Percentiles rank a stretch among this genome's conserved stretches.
Conservation (phyloP, 2,888 invertebrate genomes). For the Lasioglossum calceatum region DNA sequence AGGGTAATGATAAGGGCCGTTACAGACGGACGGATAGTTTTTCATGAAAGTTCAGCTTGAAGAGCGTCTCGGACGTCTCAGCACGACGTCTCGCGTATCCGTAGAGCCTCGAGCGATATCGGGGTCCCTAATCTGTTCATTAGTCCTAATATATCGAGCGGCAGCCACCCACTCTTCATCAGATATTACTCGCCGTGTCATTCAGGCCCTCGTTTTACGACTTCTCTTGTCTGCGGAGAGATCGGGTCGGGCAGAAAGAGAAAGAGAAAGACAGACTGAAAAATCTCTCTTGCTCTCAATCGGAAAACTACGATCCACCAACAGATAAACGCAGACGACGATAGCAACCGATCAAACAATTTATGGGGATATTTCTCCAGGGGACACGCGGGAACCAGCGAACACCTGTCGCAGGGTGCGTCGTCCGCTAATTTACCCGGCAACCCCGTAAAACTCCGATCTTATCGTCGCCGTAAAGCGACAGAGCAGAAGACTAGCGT, state of each 20-base stretch:
- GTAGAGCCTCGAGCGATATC: conserved; percentile 65
- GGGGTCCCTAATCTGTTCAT: conserved; percentile 78
- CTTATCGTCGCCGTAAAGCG: neutral
- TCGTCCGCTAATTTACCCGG: neutral
- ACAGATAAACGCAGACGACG: neutral
- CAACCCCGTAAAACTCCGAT: neutral
- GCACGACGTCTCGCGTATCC: conserved; percentile 28
- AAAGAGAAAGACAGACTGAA: neutral
- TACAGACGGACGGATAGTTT: neutral
- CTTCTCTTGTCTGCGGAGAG: conserved; percentile 33
- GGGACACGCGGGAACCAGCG: neutral
- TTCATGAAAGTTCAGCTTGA: neutral
- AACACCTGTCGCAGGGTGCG: neutral
- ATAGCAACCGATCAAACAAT: neutral
- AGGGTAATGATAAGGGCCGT: neutral
- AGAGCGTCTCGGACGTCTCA: neutral
- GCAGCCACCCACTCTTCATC: conserved; percentile 77
- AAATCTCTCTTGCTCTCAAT: neutral
- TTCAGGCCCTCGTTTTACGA: conserved; percentile 68
- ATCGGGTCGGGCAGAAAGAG: neutral
- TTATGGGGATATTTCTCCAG: neutral
- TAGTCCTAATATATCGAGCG: conserved; percentile 79
- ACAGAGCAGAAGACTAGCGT: neutral
- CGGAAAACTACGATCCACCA: neutral
- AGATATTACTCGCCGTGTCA: conserved; percentile 68